phyloP scores from a whole-genome alignment of 2,888 invertebrate genomes.

The Frankliniella fusca region DNA sequence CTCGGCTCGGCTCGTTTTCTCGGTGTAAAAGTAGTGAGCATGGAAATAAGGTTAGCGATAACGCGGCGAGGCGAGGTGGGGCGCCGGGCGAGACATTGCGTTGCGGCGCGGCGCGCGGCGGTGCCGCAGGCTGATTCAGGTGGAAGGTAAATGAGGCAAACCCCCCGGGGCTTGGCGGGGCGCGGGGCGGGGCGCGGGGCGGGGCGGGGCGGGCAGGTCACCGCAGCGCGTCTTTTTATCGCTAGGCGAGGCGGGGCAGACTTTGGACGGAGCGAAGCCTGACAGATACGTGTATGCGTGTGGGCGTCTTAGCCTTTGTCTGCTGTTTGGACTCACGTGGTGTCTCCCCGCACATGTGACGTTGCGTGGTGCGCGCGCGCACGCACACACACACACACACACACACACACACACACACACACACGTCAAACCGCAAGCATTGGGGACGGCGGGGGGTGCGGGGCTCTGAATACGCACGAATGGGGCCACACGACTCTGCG shows the following conservation, averaged over 20 bases:
- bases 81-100: not conserved
- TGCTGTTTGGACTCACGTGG: too few relatives aligned
- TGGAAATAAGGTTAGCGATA: not conserved
- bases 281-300: not conserved
- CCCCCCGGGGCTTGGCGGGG: not conserved
- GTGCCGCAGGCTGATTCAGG: not conserved
- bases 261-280: not conserved
- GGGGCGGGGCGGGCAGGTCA: not conserved
- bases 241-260: not conserved
- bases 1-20: not conserved
- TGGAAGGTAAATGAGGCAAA: not conserved
- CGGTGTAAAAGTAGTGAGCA: not conserved
- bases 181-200: not conserved
- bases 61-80: not conserved
- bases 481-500: too few relatives aligned
- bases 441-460: too few relatives aligned
- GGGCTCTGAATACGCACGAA: too few relatives aligned
- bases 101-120: not conserved
- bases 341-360: too few relatives aligned
- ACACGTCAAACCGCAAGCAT: not conserved
- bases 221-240: not conserved
- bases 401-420: not conserved
- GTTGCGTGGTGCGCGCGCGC: not conserved
- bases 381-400: not conserved
- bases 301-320: not conserved